Conservation (phyloP, 2,113 vertebrate genomes). For the Macquaria ambigua region DNA sequence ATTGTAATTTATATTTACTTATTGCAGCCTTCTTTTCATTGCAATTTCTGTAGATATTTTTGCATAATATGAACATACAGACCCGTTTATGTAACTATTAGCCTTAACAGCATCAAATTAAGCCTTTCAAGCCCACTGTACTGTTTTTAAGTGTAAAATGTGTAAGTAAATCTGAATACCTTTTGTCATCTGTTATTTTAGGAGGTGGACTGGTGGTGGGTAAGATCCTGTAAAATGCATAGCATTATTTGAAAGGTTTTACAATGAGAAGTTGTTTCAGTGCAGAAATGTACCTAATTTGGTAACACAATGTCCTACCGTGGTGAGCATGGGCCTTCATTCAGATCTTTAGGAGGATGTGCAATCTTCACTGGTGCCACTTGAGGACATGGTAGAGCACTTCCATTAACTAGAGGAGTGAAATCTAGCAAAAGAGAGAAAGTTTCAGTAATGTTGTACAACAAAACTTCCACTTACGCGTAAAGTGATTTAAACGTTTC, state of each 20-base stretch:
- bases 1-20: too few species aligned
- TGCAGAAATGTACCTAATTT: neutral
- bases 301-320: conserved; percentile 8
- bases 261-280: neutral
- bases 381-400: conserved; percentile 45
- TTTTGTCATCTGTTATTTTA: conserved; percentile 4
- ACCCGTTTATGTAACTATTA: neutral
- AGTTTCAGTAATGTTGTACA: neutral
- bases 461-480: neutral
- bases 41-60: too few species aligned
- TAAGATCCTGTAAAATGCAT: conserved; percentile 16
- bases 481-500: neutral
- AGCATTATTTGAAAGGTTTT: neutral
- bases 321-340: conserved; percentile 28
- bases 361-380: neutral
- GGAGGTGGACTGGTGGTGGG: neutral
- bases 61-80: too few species aligned
- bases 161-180: conserved; percentile 20
- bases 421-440: conserved; percentile 45
- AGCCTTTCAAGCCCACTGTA: neutral
- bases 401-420: conserved; percentile 41
- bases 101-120: neutral
- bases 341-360: neutral
- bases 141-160: too few species aligned
- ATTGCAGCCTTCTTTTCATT: too few species aligned